Evolutionary conservation across 2,113 vertebrate species (phyloP).

Genomic region (Asarcornis scutulata): DNA sequence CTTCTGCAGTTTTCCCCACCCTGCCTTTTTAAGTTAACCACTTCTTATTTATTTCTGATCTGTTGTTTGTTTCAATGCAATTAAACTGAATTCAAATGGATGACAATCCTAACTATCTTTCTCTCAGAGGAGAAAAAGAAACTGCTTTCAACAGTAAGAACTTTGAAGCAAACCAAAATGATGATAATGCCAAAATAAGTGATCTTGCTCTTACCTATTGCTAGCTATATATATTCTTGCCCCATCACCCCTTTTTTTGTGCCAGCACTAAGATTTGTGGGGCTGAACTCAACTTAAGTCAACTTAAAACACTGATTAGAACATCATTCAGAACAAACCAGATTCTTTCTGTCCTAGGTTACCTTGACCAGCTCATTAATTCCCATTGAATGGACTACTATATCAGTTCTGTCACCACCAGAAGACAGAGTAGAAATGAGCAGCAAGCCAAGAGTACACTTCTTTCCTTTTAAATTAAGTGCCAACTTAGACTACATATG

Average conservation of each 20-base stretch:
- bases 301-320: background rate
- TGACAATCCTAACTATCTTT: background rate
- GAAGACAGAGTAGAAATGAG: background rate
- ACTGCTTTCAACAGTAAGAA: background rate
- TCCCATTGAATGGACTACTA: background rate
- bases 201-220: background rate
- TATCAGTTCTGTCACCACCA: background rate
- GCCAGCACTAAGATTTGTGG: background rate
- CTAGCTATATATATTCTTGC: background rate
- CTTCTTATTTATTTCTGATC: background rate
- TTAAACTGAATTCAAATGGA: background rate
- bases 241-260: background rate
- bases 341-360: background rate
- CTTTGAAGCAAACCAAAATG: background rate
- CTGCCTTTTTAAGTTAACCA: background rate
- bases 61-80: background rate
- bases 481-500: rapidly evolving
- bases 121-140: background rate
- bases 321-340: background rate
- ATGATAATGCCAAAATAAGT: background rate
- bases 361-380: background rate
- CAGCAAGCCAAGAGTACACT: background rate
- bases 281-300: background rate
- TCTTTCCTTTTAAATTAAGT: background rate
- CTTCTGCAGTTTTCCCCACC: background rate